A percentile compares a stretch with the other conserved stretches of the same genome.
Conservation (phyloP, 1,140 invertebrate species). For the Drosophila cardini region DNA sequence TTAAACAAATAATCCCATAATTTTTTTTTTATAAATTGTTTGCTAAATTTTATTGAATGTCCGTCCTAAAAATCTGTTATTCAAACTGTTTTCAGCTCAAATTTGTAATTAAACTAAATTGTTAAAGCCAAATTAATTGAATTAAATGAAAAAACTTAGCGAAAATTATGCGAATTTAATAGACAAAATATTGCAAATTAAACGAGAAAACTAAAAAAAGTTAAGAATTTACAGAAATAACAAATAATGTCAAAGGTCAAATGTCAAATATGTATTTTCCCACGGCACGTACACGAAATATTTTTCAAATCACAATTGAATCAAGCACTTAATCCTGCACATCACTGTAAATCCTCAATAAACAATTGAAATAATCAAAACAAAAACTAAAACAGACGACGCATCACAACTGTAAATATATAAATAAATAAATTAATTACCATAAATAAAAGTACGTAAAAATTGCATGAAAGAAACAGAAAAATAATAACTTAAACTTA, state of each 20-base stretch:
- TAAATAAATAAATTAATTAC: constrained; percentile 3
- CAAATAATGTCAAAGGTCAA: constrained; percentile 46
- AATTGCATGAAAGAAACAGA: constrained; percentile 32
- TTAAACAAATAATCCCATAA: constrained; percentile 22
- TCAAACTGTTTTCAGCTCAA: constrained; percentile 42
- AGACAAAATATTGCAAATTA: constrained; percentile 33
- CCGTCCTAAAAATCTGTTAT: constrained; percentile 75
- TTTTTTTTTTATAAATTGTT: constrained; percentile 49
- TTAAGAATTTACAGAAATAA: constrained; percentile 32
- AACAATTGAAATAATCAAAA: constrained; percentile 28
- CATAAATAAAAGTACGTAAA: constrained; percentile 15
- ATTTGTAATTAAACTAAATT: constrained; percentile 25
- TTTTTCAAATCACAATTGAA: constrained; percentile 46
- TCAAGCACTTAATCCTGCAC: constrained; percentile 36
- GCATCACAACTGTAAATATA: constrained; percentile 67
- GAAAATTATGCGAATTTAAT: constrained; percentile 70
- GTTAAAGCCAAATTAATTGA: constrained; percentile 37
- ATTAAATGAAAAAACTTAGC: constrained; percentile 43
- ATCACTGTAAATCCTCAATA: constrained; percentile 71
- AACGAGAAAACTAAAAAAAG: constrained; percentile 11
- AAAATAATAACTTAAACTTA: constrained; percentile 26
- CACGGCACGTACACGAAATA: constrained; percentile 48
- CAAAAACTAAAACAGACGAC: constrained; percentile 15
- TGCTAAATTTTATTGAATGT: constrained; percentile 68
- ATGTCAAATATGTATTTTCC: constrained; percentile 49